Evolutionary conservation across 2,888 invertebrate species (phyloP).

Genomic region (Rhyacophila evoluta): DNA sequence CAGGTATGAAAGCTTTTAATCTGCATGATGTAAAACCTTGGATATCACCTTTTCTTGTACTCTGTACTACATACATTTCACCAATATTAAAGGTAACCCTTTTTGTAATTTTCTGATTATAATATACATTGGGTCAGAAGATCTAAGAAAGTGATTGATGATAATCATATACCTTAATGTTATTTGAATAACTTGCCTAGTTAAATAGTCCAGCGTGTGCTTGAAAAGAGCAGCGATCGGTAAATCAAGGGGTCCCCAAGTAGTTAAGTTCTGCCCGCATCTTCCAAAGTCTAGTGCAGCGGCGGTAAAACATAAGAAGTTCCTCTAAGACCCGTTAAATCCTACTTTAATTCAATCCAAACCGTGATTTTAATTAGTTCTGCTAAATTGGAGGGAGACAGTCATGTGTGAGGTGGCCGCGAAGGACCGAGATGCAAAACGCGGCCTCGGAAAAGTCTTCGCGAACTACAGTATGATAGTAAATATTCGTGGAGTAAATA

Average conservation of each 20-base stretch:
- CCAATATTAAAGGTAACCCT: too few relatives aligned
- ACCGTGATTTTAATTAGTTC: slow-evolving; percentile 49
- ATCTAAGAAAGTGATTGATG: too few relatives aligned
- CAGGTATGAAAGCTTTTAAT: too few relatives aligned
- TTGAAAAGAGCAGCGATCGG: slow-evolving; percentile 8
- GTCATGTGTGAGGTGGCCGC: background rate
- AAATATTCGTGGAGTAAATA: too few relatives aligned
- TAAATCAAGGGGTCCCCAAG: background rate
- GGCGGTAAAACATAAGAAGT: slow-evolving; percentile 25
- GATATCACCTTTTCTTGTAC: too few relatives aligned
- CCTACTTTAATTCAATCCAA: slow-evolving; percentile 51
- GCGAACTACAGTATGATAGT: background rate
- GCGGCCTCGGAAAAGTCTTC: slow-evolving; percentile 25
- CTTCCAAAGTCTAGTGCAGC: slow-evolving; percentile 21
- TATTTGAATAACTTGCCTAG: background rate
- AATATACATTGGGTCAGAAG: too few relatives aligned
- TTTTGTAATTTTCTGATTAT: too few relatives aligned
- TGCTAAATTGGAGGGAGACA: slow-evolving; percentile 30
- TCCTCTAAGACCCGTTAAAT: slow-evolving; percentile 46
- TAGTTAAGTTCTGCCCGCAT: slow-evolving; percentile 10
- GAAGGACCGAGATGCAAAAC: slow-evolving; percentile 33
- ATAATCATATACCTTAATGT: too few relatives aligned
- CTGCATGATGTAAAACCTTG: too few relatives aligned
- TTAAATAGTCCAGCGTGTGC: background rate
- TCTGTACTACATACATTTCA: too few relatives aligned